Percentiles rank a stretch among this genome's conserved stretches.
phyloP scores from a whole-genome alignment of 2,888 invertebrate genomes.

The Perithous albicinctus region DNA sequence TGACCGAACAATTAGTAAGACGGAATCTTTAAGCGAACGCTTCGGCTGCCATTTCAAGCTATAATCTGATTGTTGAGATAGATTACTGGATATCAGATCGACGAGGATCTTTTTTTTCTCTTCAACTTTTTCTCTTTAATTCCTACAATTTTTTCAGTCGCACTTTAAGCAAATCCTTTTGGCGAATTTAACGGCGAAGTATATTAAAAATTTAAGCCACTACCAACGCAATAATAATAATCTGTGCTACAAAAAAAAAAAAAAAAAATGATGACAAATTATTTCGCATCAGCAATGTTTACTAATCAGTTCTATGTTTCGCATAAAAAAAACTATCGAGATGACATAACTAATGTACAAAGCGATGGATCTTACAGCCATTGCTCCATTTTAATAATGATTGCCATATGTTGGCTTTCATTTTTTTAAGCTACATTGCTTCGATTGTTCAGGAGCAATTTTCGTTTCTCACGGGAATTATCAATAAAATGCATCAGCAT shows the following conservation, averaged over 20 bases:
- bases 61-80: constrained; percentile 76
- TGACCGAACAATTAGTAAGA: constrained; percentile 99
- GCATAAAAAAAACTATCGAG: constrained; percentile 50
- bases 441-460: constrained; percentile 26
- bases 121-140: constrained; percentile 19
- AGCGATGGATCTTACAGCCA: constrained; percentile 48
- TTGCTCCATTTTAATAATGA: constrained; percentile 28
- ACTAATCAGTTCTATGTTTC: constrained; percentile 44
- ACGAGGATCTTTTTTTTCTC: constrained; percentile 34
- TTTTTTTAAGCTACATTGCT: constrained; percentile 21
- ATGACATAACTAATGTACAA: constrained; percentile 46
- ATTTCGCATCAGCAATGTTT: constrained; percentile 48
- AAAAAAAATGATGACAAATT: constrained; percentile 29
- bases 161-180: constrained; percentile 43
- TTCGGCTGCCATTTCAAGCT: constrained; percentile 80
- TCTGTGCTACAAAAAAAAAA: neutral
- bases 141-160: constrained; percentile 4
- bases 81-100: constrained; percentile 80
- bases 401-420: constrained; percentile 40
- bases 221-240: constrained; percentile 31
- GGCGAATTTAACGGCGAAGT: constrained; percentile 41
- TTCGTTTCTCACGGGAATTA: constrained; percentile 19
- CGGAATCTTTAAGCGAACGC: constrained; percentile 83
- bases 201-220: constrained; percentile 25
- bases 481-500: constrained; percentile 29